Evolutionary conservation across 2,888 invertebrate species (phyloP), one percentile per base, ranked within the genome.

Genomic region (Latheticus oryzae): DNA sequence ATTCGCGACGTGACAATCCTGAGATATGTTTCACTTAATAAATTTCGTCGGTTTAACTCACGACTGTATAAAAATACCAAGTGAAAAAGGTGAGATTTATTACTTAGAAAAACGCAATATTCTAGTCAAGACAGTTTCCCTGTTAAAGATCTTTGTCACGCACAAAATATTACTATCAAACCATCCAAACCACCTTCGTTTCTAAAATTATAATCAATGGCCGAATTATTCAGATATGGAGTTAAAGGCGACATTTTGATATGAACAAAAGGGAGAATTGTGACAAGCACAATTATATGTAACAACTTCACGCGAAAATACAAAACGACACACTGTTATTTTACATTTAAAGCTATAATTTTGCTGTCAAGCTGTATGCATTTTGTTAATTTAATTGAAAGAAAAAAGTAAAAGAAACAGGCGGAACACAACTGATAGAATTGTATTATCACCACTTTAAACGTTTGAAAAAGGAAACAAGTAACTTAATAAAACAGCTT

Each of bases 71-170:
- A 48, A 48, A 23, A 48, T 42, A 35, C 15, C 32, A 28, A 48
- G 42, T 40, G 26, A 26, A 42, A 33, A 48, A 50, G 24, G 16
- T 19, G 33, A 42, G 32, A 48, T 56, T 56, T 56, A 56, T 50
- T 38, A 17, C 50, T 16, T 9, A 7, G 17, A 11, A 50, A 37
- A 50, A 50, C 50, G 50, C 50, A 37, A 50, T 50, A 50, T 48
- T 48, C 33, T 24, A 13, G 9, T 23, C 26, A 28, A 50, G 37
- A 37, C 50, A 37, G 50, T 37, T 48, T 48, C 26, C 8, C 9
- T 13, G 33, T 32, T 48, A 19, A 17, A 50, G 50, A 37, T 50
- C 35, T 50, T 37, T 37, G 50, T 50, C 50, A 50, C 35, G 37
- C 50, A 50, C 28, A 38, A 37, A 50, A 37, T 26, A 33, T 15